Evolutionary conservation across 1,140 invertebrate species (phyloP), one percentile per base, ranked within the genome.

Genomic region (Zaprionus capensis): DNA sequence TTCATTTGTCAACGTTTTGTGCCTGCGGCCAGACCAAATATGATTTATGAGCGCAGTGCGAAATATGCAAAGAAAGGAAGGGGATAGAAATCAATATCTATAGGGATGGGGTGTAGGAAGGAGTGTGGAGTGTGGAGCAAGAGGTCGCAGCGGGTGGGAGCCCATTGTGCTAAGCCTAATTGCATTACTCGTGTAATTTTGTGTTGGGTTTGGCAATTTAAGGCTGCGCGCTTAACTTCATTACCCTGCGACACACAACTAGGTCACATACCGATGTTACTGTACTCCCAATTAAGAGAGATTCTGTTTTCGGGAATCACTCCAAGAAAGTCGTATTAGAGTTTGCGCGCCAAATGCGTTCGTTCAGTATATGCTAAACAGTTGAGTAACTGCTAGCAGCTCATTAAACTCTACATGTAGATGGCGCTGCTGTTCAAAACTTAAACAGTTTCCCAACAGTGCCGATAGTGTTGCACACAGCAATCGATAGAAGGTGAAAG

Each of bases 1-100:
- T 24, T 22, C 74, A 79, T 79, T 76, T 76, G 78, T 77, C 78
- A 80, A 77, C 78, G 75, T 61, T 78, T 77, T 70, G 78, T n/a
- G 44, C 26, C 57, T 79, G 68, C 46, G 77, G 74, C 62, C 41
- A 41, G 56, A 49, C 75, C 56, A 78, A 78, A 80, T 70, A 66
- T 80, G 78, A 80, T 80, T 80, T 80, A 80, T 80, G 78, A 77
- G 78, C 51, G 53, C 55, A 46, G 44, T 59, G 55, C 65, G 65
- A 46, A 59, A 67, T 67, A 59, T 58, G 41, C 76, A 46, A 34
- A 34, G 41, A 78, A 64, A 31, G 53, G 62, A 51, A 66, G 56
- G 41, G 24, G 41, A 74, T 20, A 62, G 57, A 69, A 74, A 73
- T 77, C 74, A 77, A 80, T 77, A 66, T 38, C 41, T 11, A 36